Evolutionary conservation across 2,888 invertebrate genomes (phyloP).

Genomic region (Ariolimax columbianus): DNA sequence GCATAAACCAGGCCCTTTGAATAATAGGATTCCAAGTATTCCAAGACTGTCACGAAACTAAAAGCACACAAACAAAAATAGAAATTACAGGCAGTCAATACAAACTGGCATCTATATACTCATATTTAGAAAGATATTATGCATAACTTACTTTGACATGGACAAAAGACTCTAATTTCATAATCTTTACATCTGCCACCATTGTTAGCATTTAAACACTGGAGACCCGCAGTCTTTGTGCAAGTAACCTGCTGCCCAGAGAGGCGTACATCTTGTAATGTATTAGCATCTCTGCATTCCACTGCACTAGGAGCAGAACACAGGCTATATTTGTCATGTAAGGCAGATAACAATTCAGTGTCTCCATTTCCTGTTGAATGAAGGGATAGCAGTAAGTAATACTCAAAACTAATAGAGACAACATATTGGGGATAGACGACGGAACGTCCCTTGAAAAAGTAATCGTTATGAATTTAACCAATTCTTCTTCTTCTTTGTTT

Average conservation of each 20-base stretch:
- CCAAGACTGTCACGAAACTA: no score
- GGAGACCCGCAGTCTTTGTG: slow-evolving; percentile 84
- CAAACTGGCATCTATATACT: no score
- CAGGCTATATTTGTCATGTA: slow-evolving; percentile 49
- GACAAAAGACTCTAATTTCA: slow-evolving; percentile 75
- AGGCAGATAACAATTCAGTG: slow-evolving; percentile 55
- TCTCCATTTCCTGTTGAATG: slow-evolving; percentile 61
- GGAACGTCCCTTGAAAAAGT: no score
- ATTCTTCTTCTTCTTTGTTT: no score
- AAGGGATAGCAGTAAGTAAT: background rate
- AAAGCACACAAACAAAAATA: no score
- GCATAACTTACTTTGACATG: slow-evolving; percentile 79
- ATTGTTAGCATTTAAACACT: slow-evolving; percentile 81
- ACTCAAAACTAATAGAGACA: no score
- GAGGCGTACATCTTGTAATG: slow-evolving; percentile 9
- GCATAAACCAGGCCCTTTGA: no score
- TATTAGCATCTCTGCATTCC: slow-evolving; percentile 53
- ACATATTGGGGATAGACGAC: no score
- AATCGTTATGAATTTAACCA: no score
- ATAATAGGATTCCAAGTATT: no score
- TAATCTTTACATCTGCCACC: slow-evolving; percentile 71
- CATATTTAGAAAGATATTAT: no score
- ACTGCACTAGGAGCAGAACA: slow-evolving; percentile 57
- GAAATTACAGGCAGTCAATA: no score
- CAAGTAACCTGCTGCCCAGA: slow-evolving; percentile 59